Percentiles rank a stretch among this genome's conserved stretches.
Conservation (phyloP, 2,888 invertebrate species). For the Agonopterix heracliana region DNA sequence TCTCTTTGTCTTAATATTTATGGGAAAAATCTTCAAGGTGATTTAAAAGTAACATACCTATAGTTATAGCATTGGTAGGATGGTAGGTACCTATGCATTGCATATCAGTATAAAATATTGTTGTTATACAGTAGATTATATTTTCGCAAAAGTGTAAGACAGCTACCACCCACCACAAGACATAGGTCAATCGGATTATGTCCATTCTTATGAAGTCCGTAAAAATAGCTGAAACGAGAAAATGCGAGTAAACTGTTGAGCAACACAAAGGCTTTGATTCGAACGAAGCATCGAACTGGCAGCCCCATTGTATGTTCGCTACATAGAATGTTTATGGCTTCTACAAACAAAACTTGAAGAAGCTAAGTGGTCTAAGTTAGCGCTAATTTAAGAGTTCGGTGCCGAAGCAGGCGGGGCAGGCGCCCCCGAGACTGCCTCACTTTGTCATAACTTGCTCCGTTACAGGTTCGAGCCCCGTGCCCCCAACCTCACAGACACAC, state of each 20-base stretch:
- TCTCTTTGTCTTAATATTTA: too few species aligned
- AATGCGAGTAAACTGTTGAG: slow-evolving; percentile 33
- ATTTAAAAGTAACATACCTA: too few species aligned
- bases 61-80: too few species aligned
- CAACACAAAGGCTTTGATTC: slow-evolving; percentile 46
- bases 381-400: slow-evolving; percentile 70
- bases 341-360: slow-evolving; percentile 71
- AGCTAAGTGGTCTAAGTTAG: slow-evolving; percentile 70
- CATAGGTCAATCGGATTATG: slow-evolving; percentile 4
- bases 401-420: slow-evolving; percentile 36
- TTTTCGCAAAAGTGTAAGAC: too few species aligned
- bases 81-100: too few species aligned
- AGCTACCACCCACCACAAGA: background rate
- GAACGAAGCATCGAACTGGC: slow-evolving; percentile 34
- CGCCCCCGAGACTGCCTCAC: slow-evolving; percentile 46
- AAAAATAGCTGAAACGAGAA: slow-evolving; percentile 18
- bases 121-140: too few species aligned
- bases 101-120: too few species aligned
- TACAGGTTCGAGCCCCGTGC: slow-evolving; percentile 21
- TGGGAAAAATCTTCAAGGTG: too few species aligned
- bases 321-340: slow-evolving; percentile 65
- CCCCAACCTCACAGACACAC: slow-evolving; percentile 23
- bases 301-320: slow-evolving; percentile 48
- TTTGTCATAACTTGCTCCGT: slow-evolving; percentile 64
- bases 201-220: slow-evolving; percentile 2